Percentiles rank a stretch among this genome's conserved stretches.
phyloP scores from a whole-genome alignment of 2,797 vertebrate species.

The Lithobates sylvaticus region DNA sequence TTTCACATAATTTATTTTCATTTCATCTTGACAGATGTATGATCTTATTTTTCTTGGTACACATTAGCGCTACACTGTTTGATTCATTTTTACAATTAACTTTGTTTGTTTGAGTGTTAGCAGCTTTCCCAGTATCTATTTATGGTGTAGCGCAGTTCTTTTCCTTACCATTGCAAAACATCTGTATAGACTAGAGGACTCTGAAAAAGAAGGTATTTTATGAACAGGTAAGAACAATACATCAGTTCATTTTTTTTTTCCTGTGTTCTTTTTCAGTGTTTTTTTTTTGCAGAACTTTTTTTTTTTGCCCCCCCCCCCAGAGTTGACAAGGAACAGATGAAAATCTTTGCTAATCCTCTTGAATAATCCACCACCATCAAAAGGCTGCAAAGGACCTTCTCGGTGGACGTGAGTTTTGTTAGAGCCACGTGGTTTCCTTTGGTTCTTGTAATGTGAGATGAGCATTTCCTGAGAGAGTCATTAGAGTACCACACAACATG shows the following conservation, averaged over 20 bases:
- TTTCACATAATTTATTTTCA: too few relatives aligned
- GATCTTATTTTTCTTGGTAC: too few relatives aligned
- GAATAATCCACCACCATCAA: background rate
- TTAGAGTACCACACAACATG: conserved; percentile 37
- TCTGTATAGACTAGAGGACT: background rate
- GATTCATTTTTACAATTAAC: too few relatives aligned
- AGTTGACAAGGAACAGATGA: background rate
- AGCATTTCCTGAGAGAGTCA: conserved; percentile 8
- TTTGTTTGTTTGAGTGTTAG: too few relatives aligned
- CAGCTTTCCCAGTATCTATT: too few relatives aligned
- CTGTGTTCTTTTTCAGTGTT: background rate
- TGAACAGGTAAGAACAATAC: background rate
- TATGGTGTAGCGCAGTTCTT: too few relatives aligned
- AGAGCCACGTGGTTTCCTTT: background rate
- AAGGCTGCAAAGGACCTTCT: background rate
- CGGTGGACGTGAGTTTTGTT: background rate
- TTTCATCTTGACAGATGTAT: too few relatives aligned
- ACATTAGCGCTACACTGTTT: too few relatives aligned
- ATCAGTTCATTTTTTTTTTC: background rate
- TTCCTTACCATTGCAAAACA: background rate
- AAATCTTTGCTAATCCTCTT: background rate
- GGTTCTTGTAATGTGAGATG: conserved; percentile 8
- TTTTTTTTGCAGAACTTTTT: too few relatives aligned
- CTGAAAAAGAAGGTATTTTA: background rate
- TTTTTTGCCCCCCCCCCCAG: background rate